These are phyloP conservation scores for Muscicapa striata DNA, from an alignment of 2,797 vertebrate genomes.

Conservation along the genomic window DNA sequence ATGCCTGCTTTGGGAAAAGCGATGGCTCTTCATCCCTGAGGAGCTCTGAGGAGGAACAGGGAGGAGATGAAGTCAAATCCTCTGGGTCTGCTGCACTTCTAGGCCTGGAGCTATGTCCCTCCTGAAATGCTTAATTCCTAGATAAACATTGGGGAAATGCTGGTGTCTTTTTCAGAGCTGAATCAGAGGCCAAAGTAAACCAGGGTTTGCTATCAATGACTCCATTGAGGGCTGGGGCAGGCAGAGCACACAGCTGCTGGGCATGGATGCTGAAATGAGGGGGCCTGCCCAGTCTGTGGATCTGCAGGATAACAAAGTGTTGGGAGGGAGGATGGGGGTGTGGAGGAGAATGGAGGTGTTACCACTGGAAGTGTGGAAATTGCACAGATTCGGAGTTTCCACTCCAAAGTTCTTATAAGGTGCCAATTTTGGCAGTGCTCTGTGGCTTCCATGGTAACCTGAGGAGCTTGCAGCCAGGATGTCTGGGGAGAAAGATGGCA, in stretches of 20 bases:
- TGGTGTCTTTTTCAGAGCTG: not conserved
- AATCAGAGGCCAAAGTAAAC: not conserved
- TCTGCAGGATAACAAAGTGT: not conserved
- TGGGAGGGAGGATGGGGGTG: not conserved
- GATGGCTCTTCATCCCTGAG: not conserved
- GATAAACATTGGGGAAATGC: not conserved
- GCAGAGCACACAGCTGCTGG: not conserved
- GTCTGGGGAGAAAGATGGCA: conserved; percentile 49
- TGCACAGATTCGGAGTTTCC: conserved; percentile 15
- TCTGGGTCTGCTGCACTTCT: not conserved
- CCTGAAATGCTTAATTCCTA: not conserved
- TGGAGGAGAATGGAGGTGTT: not conserved
- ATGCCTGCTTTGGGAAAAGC: not conserved
- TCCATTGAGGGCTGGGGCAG: not conserved
- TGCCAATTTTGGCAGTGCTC: conserved; percentile 42
- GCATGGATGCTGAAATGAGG: fast-evolving
- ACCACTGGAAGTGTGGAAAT: conserved; percentile 1
- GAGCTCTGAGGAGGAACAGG: not conserved
- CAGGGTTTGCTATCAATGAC: not conserved
- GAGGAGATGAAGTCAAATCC: not conserved
- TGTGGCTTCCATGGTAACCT: conserved; percentile 46
- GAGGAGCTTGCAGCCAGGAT: conserved; percentile 3
- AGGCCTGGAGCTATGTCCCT: not conserved
- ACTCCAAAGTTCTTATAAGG: conserved; percentile 47
- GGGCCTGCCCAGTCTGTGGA: not conserved